A percentile compares a stretch with the other conserved stretches of the same genome.
phyloP scores from a whole-genome alignment of 2,888 invertebrate species.

The Eupeodes latifasciatus region DNA sequence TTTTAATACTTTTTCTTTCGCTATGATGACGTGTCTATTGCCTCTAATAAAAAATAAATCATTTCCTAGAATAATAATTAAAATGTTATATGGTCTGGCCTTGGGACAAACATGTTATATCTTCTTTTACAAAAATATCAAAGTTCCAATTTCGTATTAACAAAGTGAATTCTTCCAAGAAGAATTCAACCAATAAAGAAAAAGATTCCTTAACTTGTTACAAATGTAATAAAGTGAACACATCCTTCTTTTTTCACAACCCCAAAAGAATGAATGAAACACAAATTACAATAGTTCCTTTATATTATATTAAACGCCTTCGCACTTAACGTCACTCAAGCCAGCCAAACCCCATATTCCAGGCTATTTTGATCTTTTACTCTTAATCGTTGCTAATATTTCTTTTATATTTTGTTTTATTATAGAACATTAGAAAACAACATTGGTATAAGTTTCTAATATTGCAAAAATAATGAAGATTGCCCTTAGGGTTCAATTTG shows the following conservation, averaged over 20 bases:
- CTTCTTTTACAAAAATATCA: neutral
- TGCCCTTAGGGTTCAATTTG: conserved; percentile 13
- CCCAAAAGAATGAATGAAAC: neutral
- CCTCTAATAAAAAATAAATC: neutral
- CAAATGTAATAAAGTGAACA: neutral
- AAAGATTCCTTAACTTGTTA: conserved; percentile 14
- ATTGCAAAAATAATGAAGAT: conserved; percentile 22
- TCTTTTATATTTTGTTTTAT: neutral
- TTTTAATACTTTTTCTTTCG: neutral
- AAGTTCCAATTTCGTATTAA: neutral
- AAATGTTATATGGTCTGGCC: neutral
- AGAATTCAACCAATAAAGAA: neutral
- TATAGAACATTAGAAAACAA: neutral
- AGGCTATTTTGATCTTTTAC: conserved; percentile 10
- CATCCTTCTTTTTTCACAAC: neutral
- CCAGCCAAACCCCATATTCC: neutral
- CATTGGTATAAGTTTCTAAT: neutral
- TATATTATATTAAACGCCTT: conserved; percentile 13
- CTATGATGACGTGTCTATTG: neutral
- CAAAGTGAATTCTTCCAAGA: neutral
- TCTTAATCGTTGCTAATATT: conserved; percentile 23
- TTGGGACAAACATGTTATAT: neutral
- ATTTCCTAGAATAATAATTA: neutral
- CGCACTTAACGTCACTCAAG: neutral
- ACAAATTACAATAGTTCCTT: conserved; percentile 13